Conservation (phyloP, 2,888 invertebrate genomes). For the Harmothoe impar region DNA sequence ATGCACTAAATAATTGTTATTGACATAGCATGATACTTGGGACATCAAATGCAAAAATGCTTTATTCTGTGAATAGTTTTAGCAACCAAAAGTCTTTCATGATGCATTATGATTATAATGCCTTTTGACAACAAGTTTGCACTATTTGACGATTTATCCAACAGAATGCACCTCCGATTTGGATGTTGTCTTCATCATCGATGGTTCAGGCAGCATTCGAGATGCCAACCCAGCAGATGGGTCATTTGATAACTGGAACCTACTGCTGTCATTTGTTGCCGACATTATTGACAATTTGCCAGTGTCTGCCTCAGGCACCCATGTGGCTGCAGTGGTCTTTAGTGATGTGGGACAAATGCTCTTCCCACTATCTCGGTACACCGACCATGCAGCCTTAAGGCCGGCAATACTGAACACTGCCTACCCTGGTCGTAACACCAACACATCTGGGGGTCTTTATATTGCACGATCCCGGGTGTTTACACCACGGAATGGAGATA, state of each 20-base stretch:
- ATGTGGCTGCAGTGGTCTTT: slow-evolving; percentile 40
- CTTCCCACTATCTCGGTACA: not conserved
- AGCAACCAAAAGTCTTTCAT: no score
- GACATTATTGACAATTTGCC: not conserved
- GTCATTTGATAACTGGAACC: slow-evolving; percentile 57
- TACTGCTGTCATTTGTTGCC: slow-evolving; percentile 5
- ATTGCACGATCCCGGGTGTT: not conserved
- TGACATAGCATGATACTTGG: no score
- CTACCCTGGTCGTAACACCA: slow-evolving; percentile 65
- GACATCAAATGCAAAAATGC: no score
- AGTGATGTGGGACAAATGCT: not conserved
- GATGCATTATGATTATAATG: no score
- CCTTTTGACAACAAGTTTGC: no score
- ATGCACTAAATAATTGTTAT: no score
- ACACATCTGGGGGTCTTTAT: slow-evolving; percentile 47
- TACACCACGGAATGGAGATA: slow-evolving; percentile 27
- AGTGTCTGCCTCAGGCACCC: not conserved
- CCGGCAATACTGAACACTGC: slow-evolving; percentile 48
- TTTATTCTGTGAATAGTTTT: no score
- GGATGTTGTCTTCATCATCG: slow-evolving; percentile 52
- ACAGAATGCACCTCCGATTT: not conserved
- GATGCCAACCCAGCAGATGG: slow-evolving; percentile 45
- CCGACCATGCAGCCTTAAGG: not conserved
- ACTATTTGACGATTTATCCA: no score
- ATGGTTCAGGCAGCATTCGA: slow-evolving; percentile 55